Conservation (phyloP, 64 coral and sea anemone genomes). For the Pocillopora verrucosa region DNA sequence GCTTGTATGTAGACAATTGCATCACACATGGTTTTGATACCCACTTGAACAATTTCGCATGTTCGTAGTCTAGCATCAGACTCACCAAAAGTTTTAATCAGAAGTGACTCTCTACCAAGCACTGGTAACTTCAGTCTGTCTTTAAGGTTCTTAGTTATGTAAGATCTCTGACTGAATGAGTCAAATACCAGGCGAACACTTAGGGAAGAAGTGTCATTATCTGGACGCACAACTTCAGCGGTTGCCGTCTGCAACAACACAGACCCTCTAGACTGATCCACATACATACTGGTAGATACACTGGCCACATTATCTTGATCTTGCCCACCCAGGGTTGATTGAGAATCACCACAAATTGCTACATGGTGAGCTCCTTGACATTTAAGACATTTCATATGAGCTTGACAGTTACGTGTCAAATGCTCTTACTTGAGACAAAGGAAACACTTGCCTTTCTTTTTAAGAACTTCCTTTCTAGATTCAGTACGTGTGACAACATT, state of each 20-base stretch:
- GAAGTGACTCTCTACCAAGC: constrained; percentile 31
- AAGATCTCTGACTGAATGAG: constrained; percentile 40
- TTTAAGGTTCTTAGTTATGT: constrained; percentile 46
- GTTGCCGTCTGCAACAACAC: no score
- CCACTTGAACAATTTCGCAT: constrained; percentile 48
- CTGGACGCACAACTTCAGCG: constrained; percentile 18
- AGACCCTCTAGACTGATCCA: no score
- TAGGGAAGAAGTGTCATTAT: constrained; percentile 20
- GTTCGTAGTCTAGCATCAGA: constrained; percentile 33
- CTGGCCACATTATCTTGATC: no score
- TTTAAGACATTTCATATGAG: constrained; percentile 3
- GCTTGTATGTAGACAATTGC: constrained; percentile 23
- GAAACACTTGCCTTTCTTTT: constrained; percentile 60
- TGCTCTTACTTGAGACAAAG: constrained; percentile 45
- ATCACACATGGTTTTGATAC: constrained; percentile 26
- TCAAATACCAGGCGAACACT: constrained; percentile 50
- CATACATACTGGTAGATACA: no score
- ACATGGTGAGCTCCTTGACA: constrained; percentile 24
- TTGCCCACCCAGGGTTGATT: no score
- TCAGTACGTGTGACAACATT: constrained; percentile 16
- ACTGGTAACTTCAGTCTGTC: constrained; percentile 19
- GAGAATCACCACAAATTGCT: neutral
- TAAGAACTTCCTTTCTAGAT: constrained; percentile 46
- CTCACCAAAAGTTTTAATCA: constrained; percentile 60
- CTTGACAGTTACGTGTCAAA: constrained; percentile 18